Conservation (phyloP, 2,113 vertebrate genomes). For the Romanogobio albipinnatus region DNA sequence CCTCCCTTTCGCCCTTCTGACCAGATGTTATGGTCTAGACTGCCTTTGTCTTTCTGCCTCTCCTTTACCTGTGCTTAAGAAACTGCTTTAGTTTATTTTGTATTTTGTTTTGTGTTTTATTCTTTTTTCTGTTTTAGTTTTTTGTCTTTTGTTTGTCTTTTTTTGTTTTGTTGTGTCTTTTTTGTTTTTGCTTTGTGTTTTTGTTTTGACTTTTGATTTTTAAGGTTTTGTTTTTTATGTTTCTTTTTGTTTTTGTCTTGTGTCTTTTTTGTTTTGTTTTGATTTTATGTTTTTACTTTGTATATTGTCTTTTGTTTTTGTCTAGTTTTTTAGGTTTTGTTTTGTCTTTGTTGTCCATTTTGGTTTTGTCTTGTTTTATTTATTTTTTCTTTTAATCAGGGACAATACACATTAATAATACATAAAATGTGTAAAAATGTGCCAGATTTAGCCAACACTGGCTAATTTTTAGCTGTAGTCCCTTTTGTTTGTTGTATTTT, state of each 20-base stretch:
- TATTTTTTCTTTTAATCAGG: too few relatives aligned
- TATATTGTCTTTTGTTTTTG: too few relatives aligned
- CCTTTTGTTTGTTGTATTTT: too few relatives aligned
- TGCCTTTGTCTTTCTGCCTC: background rate
- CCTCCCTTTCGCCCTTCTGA: background rate
- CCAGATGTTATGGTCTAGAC: constrained; percentile 48
- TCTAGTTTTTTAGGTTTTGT: background rate
- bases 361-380: background rate
- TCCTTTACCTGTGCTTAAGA: background rate
- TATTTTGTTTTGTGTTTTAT: background rate
- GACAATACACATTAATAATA: too few relatives aligned
- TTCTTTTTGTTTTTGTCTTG: background rate
- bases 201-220: background rate
- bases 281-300: too few relatives aligned
- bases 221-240: background rate
- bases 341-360: background rate
- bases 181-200: background rate
- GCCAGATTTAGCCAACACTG: too few relatives aligned
- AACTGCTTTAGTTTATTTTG: background rate
- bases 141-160: background rate
- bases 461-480: too few relatives aligned
- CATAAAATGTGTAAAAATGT: too few relatives aligned
- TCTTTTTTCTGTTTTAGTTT: background rate
- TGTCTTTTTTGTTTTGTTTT: background rate
- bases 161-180: too few relatives aligned